phyloP scores from a whole-genome alignment of 2,888 invertebrate species.

The Thelaira solivaga region DNA sequence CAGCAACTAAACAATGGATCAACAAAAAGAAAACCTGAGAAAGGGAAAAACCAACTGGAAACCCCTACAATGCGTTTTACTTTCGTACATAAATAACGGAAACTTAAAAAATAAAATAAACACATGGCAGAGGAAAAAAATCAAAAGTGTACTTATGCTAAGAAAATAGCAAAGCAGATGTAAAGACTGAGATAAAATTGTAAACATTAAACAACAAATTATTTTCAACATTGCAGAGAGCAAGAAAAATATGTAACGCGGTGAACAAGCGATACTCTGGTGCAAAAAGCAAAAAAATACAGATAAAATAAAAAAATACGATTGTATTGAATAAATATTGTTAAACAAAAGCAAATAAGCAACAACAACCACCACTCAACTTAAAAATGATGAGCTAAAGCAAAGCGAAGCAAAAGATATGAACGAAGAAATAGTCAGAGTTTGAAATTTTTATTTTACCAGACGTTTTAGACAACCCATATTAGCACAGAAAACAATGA shows the following conservation, averaged over 20 bases:
- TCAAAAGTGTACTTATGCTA: background rate
- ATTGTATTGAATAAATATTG: constrained; percentile 14
- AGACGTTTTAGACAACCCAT: constrained; percentile 9
- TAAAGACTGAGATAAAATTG: constrained; percentile 26
- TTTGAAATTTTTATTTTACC: background rate
- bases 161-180: background rate
- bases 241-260: background rate
- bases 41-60: background rate
- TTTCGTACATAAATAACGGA: constrained; percentile 51
- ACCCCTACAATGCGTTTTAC: constrained; percentile 35
- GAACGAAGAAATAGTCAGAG: background rate
- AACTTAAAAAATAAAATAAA: constrained; percentile 48
- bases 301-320: background rate
- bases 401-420: background rate
- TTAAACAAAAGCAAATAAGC: background rate
- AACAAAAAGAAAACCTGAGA: background rate
- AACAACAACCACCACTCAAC: too few relatives aligned
- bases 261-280: background rate
- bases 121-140: constrained; percentile 14
- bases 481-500: background rate
- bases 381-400: constrained; percentile 6
- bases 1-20: constrained; percentile 9
- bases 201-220: constrained; percentile 45
- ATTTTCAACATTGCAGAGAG: constrained; percentile 20
- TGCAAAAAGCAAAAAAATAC: background rate